phyloP scores from a whole-genome alignment of 2,888 invertebrate genomes.

The Drosophila putrida region DNA sequence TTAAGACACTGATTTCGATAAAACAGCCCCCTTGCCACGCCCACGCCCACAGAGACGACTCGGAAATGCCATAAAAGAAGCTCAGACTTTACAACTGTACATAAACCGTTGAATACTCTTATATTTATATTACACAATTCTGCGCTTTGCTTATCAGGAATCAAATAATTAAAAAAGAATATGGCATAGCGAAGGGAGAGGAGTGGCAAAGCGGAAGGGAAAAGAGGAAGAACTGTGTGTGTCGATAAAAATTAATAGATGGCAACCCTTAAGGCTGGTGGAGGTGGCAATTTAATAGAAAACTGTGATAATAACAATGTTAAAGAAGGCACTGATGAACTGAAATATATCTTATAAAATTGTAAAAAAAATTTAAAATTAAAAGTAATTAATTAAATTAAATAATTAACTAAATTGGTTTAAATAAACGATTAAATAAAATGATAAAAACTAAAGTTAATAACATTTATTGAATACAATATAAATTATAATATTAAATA shows the following conservation, averaged over 20 bases:
- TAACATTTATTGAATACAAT: too few species aligned
- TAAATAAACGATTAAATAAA: too few species aligned
- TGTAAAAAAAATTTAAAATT: too few species aligned
- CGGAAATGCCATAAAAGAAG: conserved; percentile 28
- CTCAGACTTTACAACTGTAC: conserved; percentile 34
- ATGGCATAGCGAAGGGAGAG: background rate
- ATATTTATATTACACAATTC: conserved; percentile 48
- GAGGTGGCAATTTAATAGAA: conserved; percentile 2
- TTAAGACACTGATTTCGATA: conserved; percentile 49
- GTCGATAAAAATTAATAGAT: conserved; percentile 38
- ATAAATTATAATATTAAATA: too few species aligned
- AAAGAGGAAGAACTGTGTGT: conserved; percentile 7
- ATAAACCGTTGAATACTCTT: conserved; percentile 48
- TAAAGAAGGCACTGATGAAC: background rate
- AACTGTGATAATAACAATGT: background rate
- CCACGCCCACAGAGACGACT: conserved; percentile 11
- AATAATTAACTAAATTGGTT: too few species aligned
- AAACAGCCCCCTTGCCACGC: conserved; percentile 8
- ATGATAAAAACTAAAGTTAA: too few species aligned
- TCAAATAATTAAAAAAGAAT: conserved; percentile 65
- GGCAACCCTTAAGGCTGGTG: conserved; percentile 3
- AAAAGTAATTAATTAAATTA: background rate
- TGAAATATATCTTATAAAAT: background rate
- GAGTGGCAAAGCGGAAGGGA: background rate
- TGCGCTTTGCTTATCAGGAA: conserved; percentile 60